phyloP scores from a whole-genome alignment of 2,888 invertebrate genomes.

The Stenurella melanura region DNA sequence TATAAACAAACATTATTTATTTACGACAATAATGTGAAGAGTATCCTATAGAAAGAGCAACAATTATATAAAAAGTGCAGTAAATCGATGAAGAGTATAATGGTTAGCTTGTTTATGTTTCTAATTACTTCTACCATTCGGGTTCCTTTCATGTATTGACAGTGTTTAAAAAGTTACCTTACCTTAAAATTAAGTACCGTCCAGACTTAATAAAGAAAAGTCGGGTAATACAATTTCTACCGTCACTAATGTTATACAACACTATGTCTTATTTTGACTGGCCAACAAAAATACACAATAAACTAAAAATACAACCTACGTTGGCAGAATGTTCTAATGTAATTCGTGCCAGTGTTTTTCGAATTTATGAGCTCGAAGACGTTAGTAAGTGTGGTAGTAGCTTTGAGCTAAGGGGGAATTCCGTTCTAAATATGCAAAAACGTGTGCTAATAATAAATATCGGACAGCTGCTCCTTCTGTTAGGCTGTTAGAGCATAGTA shows the following conservation, averaged over 20 bases:
- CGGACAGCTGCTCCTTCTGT: constrained; percentile 36
- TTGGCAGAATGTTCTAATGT: not conserved
- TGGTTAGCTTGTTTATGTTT: too few species aligned
- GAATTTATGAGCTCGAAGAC: constrained; percentile 8
- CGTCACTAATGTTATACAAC: not conserved
- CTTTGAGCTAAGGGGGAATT: constrained; percentile 52
- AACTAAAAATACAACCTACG: constrained; percentile 9
- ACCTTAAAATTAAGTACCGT: not conserved
- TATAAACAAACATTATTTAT: too few species aligned
- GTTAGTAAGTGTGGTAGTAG: not conserved
- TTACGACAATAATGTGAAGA: too few species aligned
- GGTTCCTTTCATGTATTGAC: too few species aligned
- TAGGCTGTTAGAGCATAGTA: not conserved
- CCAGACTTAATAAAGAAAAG: not conserved
- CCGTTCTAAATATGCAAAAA: constrained; percentile 54
- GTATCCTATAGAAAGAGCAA: too few species aligned
- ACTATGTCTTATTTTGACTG: constrained; percentile 16
- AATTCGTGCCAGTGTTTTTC: constrained; percentile 11
- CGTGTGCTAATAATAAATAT: constrained; percentile 52
- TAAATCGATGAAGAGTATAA: too few species aligned
- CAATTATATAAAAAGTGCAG: too few species aligned
- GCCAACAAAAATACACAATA: not conserved
- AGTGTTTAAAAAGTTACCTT: too few species aligned
- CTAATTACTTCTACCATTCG: too few species aligned
- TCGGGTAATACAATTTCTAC: not conserved